Conservation (phyloP, 1,140 invertebrate species). For the Andricus grossulariae region DNA sequence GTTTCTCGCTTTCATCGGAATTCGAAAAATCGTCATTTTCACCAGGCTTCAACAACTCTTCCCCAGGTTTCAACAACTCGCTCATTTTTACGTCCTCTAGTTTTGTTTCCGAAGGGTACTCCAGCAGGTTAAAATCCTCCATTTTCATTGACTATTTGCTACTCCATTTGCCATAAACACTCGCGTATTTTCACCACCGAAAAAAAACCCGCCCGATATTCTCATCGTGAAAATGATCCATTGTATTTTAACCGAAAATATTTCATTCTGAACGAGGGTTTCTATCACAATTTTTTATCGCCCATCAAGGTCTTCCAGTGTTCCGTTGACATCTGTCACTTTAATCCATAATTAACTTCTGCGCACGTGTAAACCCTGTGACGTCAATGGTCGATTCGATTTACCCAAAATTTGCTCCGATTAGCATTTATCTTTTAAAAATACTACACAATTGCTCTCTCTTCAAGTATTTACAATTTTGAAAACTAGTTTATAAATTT, state of each 20-base stretch:
- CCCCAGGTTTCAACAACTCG: conserved; percentile 33
- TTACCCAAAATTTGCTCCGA: too few relatives aligned
- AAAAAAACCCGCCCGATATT: neutral
- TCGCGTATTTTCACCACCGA: neutral
- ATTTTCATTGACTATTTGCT: neutral
- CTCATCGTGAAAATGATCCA: neutral
- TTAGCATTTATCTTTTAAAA: too few relatives aligned
- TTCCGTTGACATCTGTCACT: neutral
- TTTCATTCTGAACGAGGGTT: neutral
- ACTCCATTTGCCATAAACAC: neutral
- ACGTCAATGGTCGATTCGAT: neutral
- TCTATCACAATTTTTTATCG: neutral
- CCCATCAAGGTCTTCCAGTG: too few relatives aligned
- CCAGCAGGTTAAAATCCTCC: neutral
- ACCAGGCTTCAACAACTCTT: conserved; percentile 39
- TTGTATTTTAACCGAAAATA: neutral
- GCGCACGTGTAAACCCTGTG: neutral
- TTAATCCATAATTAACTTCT: conserved; percentile 2
- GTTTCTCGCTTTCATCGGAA: conserved; percentile 70
- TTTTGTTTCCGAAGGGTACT: neutral
- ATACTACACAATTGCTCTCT: too few relatives aligned
- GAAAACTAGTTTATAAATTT: too few relatives aligned
- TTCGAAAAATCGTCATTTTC: conserved; percentile 64
- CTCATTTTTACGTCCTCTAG: neutral
- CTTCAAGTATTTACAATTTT: too few relatives aligned